A percentile compares a stretch with the other conserved stretches of the same genome.
Evolutionary conservation across 2,888 invertebrate genomes (phyloP).

Genomic region (Formica aserva): DNA sequence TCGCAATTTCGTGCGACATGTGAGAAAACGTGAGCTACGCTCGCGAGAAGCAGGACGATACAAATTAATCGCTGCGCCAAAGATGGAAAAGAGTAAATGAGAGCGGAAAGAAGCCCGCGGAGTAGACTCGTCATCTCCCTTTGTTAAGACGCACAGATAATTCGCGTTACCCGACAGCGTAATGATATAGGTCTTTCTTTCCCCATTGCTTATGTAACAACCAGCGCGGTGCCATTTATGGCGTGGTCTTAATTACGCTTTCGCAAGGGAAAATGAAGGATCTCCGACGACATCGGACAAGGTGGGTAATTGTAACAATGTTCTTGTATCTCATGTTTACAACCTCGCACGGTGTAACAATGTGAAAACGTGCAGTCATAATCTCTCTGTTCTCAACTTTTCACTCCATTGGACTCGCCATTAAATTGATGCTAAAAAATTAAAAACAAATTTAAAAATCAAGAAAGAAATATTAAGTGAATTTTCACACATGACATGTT

Average conservation of each 20-base stretch:
- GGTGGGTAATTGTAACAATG: conserved; percentile 31
- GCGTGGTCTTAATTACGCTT: conserved; percentile 50
- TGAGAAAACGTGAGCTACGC: conserved; percentile 22
- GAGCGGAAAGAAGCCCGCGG: not conserved
- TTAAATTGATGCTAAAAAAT: not conserved
- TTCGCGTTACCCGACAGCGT: conserved; percentile 27
- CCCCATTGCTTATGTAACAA: conserved; percentile 16
- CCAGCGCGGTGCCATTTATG: conserved; percentile 25
- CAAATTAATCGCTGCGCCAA: conserved; percentile 33
- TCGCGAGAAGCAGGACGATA: not conserved
- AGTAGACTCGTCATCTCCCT: conserved; percentile 19
- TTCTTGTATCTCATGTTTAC: not conserved
- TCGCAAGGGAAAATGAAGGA: conserved; percentile 47
- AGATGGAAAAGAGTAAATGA: conserved; percentile 17
- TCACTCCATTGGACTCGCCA: not conserved
- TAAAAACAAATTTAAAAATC: no score
- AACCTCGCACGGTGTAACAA: conserved; percentile 3
- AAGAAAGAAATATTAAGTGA: not conserved
- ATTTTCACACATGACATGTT: not conserved
- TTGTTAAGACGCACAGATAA: conserved; percentile 21
- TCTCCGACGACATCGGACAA: conserved; percentile 38
- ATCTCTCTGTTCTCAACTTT: conserved; percentile 21
- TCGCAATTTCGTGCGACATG: conserved; percentile 37
- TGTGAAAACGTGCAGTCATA: conserved; percentile 21
- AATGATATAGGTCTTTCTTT: conserved; percentile 30